These are phyloP conservation scores for Acronicta alni DNA, from an alignment of 2,888 invertebrate species.

Conservation along the genomic window DNA sequence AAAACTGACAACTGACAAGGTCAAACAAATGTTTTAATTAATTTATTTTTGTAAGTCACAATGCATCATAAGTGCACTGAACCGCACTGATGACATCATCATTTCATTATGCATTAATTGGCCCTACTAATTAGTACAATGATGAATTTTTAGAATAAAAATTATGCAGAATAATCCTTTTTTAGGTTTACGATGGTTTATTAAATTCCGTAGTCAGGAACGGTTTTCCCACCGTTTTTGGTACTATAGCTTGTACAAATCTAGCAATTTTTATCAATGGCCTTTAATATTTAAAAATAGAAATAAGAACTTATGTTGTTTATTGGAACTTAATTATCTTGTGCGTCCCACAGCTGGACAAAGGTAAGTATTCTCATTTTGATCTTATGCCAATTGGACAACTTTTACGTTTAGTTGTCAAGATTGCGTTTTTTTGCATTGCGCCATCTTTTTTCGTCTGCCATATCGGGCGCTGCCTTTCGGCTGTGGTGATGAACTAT, in stretches of 20 bases:
- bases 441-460: no score
- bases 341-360: no score
- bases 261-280: no score
- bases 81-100: conserved; percentile 22
- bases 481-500: no score
- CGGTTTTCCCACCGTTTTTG: neutral
- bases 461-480: no score
- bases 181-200: conserved; percentile 4
- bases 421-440: no score
- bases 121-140: conserved; percentile 20
- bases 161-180: conserved; percentile 20
- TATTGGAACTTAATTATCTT: no score
- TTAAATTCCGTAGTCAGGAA: neutral
- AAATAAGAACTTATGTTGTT: no score
- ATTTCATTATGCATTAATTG: conserved; percentile 31
- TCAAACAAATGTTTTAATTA: conserved; percentile 46
- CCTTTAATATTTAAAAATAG: neutral
- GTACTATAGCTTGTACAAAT: neutral
- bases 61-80: conserved; percentile 39
- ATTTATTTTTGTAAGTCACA: conserved; percentile 45
- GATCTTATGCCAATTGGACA: no score
- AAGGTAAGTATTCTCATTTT: no score
- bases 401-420: no score
- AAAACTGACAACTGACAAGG: conserved; percentile 23
- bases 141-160: conserved; percentile 22